A percentile compares a stretch with the other conserved stretches of the same genome.
Conservation (phyloP, 2,113 vertebrate species). For the Thomomys bottae region DNA sequence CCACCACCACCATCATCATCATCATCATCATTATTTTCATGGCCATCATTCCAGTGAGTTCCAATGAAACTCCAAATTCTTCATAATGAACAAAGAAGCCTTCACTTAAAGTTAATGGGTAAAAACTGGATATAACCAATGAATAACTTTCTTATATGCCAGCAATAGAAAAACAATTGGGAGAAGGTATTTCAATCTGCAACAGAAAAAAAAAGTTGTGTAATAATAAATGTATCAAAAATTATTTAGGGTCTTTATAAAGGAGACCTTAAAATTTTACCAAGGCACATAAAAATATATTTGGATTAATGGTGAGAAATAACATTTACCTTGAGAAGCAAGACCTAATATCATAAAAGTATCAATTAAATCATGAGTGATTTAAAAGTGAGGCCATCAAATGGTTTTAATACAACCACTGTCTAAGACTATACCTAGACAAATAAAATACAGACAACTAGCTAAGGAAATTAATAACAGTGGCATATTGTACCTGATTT, state of each 20-base stretch:
- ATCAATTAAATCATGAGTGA: slow-evolving; percentile 62
- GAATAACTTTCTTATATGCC: slow-evolving; percentile 16
- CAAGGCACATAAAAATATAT: slow-evolving; percentile 54
- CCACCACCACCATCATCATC: slow-evolving; percentile 18
- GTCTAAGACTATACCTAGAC: slow-evolving; percentile 30
- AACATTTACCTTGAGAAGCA: slow-evolving; percentile 52
- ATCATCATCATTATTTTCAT: slow-evolving; percentile 28
- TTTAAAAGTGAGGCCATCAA: slow-evolving; percentile 43
- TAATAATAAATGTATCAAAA: slow-evolving; percentile 59
- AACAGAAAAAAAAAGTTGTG: slow-evolving; percentile 48
- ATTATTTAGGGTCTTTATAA: slow-evolving; percentile 55
- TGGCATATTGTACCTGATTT: background rate
- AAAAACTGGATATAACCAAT: slow-evolving; percentile 39
- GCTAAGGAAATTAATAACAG: background rate
- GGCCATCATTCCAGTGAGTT: slow-evolving; percentile 16
- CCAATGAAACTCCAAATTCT: slow-evolving; percentile 28
- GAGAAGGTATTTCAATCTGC: slow-evolving; percentile 38
- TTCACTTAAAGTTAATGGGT: background rate
- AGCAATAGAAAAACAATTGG: slow-evolving; percentile 41
- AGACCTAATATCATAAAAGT: slow-evolving; percentile 43
- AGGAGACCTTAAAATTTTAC: slow-evolving; percentile 63
- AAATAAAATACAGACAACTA: slow-evolving; percentile 41
- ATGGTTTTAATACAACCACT: slow-evolving; percentile 36
- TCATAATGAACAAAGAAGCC: slow-evolving; percentile 31
- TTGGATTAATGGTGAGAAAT: slow-evolving; percentile 53